Evolutionary conservation across 2,113 vertebrate species (phyloP).

Genomic region (Lepisosteus osseus): DNA sequence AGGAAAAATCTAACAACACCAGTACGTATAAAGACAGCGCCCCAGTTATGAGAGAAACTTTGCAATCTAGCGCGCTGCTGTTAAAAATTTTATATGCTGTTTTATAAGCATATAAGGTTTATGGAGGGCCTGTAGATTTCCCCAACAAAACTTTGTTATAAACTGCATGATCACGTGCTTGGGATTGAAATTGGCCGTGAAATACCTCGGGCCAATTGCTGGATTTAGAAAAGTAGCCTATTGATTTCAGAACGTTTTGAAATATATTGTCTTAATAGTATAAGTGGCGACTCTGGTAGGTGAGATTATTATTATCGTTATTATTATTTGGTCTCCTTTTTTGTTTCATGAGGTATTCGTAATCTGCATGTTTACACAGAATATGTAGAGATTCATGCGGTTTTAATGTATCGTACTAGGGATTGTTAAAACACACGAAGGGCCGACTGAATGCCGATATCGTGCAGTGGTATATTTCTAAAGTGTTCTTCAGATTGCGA

Average conservation of each 20-base stretch:
- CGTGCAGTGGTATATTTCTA: too few relatives aligned
- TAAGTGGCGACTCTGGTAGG: constrained; percentile 58
- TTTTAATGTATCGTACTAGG: too few relatives aligned
- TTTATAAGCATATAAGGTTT: constrained; percentile 99
- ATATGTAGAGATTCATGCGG: too few relatives aligned
- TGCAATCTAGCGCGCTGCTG: constrained; percentile 81
- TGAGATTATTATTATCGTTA: constrained; percentile 7
- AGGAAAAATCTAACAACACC: constrained; percentile 87
- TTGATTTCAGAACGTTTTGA: background rate
- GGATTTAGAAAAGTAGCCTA: too few relatives aligned
- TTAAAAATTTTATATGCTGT: constrained; percentile 99
- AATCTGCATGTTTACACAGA: too few relatives aligned
- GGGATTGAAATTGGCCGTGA: constrained; percentile 98
- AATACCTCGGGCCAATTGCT: constrained; percentile 80
- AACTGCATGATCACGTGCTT: constrained; percentile 96
- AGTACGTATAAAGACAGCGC: constrained; percentile 91
- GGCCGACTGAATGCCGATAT: too few relatives aligned
- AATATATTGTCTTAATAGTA: constrained; percentile 37
- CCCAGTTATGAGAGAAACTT: constrained; percentile 76
- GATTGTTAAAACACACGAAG: too few relatives aligned
- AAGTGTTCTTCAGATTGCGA: too few relatives aligned
- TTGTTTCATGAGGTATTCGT: too few relatives aligned
- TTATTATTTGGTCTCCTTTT: too few relatives aligned
- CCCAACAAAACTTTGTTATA: constrained; percentile 98
- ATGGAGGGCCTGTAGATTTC: constrained; percentile 96